These are phyloP conservation scores for Tipula confusa DNA, from an alignment of 2,888 invertebrate genomes.

Conservation along the genomic window DNA sequence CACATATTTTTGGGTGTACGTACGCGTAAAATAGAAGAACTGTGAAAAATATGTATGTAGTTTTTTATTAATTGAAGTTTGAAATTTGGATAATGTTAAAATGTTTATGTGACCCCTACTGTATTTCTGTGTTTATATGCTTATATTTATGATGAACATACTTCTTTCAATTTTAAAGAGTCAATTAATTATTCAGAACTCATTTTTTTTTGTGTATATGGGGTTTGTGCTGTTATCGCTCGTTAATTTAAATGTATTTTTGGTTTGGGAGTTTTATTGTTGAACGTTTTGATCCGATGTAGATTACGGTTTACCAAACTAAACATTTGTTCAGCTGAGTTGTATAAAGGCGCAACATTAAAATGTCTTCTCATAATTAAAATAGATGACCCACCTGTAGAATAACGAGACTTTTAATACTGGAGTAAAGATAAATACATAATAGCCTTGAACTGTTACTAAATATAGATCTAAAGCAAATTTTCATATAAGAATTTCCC, in stretches of 20 bases:
- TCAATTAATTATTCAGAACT: constrained; percentile 12
- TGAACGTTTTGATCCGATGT: background rate
- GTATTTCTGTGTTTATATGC: background rate
- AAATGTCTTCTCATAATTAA: background rate
- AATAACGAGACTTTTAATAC: background rate
- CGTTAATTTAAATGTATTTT: background rate
- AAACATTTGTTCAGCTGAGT: too few species aligned
- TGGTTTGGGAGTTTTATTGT: background rate
- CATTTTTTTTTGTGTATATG: background rate
- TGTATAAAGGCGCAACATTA: background rate
- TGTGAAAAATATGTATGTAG: background rate
- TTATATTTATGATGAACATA: background rate
- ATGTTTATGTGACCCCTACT: background rate
- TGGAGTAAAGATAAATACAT: background rate
- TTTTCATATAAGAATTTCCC: background rate
- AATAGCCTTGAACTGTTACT: background rate
- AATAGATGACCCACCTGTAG: background rate
- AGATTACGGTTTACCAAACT: background rate
- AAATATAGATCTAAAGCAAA: background rate
- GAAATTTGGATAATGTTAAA: background rate
- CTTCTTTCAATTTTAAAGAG: background rate
- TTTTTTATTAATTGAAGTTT: background rate
- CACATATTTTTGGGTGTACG: background rate
- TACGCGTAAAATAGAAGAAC: background rate
- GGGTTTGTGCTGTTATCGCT: background rate